phyloP scores from a whole-genome alignment of 2,797 vertebrate genomes.

The Chlorospingus semifuscus region DNA sequence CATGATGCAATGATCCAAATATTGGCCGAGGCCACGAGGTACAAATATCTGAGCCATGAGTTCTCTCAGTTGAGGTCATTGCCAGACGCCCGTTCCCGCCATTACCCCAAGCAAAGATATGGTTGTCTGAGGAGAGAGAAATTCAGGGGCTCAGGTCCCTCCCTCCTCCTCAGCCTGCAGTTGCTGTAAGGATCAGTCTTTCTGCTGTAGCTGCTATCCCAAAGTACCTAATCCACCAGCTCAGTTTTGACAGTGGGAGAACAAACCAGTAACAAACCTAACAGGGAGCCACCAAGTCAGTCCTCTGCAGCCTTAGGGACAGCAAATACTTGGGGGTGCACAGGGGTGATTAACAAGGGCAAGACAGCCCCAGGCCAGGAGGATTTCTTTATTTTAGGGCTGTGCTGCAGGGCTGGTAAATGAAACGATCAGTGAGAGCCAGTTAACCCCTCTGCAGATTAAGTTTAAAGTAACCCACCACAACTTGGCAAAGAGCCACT shows the following conservation, averaged over 20 bases:
- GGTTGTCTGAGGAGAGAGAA: constrained; percentile 86
- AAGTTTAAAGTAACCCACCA: not conserved
- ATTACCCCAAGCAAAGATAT: constrained; percentile 99
- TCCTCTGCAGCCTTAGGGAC: not conserved
- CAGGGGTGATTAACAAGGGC: not conserved
- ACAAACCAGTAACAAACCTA: not conserved
- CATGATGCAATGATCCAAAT: constrained; percentile 95
- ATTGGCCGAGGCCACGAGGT: constrained; percentile 96
- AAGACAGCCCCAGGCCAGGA: not conserved
- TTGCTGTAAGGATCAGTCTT: not conserved
- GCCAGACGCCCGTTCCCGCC: constrained; percentile 95
- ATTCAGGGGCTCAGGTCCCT: not conserved
- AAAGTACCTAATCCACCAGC: not conserved
- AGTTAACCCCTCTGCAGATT: not conserved
- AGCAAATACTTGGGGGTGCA: not conserved
- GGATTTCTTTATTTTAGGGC: not conserved
- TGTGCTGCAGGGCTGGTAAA: not conserved
- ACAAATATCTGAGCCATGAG: constrained; percentile 94
- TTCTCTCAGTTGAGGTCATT: constrained; percentile 91
- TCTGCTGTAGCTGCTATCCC: not conserved
- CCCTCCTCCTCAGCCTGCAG: not conserved
- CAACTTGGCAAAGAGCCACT: constrained; percentile 50
- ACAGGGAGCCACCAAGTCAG: not conserved
- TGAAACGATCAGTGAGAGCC: not conserved
- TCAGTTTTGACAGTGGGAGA: not conserved